Evolutionary conservation across 2,797 vertebrate species (phyloP).

Genomic region (Lacerta agilis): DNA sequence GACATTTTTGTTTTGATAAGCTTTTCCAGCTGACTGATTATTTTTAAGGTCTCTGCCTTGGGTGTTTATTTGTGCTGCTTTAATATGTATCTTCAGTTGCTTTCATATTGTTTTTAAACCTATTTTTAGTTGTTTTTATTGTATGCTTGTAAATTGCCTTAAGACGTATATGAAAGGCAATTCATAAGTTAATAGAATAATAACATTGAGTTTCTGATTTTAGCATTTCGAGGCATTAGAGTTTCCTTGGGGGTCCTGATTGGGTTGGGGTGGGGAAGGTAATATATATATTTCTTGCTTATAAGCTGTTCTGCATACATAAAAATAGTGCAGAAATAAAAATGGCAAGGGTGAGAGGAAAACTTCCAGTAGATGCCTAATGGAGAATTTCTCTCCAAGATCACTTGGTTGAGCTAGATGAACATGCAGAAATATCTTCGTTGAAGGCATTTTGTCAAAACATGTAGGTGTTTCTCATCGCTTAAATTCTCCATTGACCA

Average conservation of each 20-base stretch:
- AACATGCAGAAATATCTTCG: background rate
- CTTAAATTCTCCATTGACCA: background rate
- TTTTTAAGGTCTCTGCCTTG: too few relatives aligned
- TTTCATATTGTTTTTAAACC: too few relatives aligned
- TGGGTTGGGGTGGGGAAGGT: background rate
- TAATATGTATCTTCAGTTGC: too few relatives aligned
- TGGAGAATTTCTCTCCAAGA: background rate
- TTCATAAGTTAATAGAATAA: too few relatives aligned
- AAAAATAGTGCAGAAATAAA: background rate
- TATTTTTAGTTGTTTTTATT: constrained; percentile 40
- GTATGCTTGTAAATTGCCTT: too few relatives aligned
- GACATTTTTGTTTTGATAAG: too few relatives aligned
- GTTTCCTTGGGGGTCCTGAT: background rate
- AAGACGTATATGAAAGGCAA: too few relatives aligned
- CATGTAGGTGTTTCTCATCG: background rate
- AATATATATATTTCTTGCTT: background rate
- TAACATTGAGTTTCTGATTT: background rate
- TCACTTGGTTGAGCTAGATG: background rate
- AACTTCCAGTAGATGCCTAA: background rate
- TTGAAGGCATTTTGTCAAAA: background rate
- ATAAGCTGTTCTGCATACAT: background rate
- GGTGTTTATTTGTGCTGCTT: too few relatives aligned
- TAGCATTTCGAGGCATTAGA: background rate
- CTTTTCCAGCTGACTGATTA: too few relatives aligned
- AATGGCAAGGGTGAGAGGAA: background rate